Evolutionary conservation across 2,113 vertebrate species (phyloP), one percentile per base, ranked within the genome.

Genomic region (Cranoglanis bouderius): DNA sequence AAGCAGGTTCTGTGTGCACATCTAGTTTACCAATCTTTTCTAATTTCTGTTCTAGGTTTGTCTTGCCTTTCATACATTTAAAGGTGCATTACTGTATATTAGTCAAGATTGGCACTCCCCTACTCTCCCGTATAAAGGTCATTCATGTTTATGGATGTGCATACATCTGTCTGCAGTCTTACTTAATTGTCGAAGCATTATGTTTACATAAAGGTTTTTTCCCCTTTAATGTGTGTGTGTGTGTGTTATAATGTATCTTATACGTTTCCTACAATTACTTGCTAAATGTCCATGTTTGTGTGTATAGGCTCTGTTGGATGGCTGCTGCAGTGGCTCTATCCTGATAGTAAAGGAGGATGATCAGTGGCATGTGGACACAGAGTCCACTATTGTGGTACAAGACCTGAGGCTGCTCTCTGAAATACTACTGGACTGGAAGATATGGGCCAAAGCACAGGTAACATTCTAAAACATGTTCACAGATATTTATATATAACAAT

Each of bases 351-450:
- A 93, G 89, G 97, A 97, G 12, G 96, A 96, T 1, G 96, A 96
- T 4, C 96, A 97, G 51, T 97, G 97, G 85, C 92, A 94, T 29
- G 93, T 99, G 91, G 96, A 98, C 85, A 70, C 92, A 0, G 96
- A 98, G 88, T 97, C 98, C 43, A 93, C 90, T 55, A 97, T 97
- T 29, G 96, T 99, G 91, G 97, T 99, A 38, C 97, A 98, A 91
- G 98, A 99, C 89, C 95, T 98, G 88, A 94, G 94, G 0, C 94
- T 99, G 57, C 92, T 99, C 51, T 97, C 98, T 90, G 96, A 98
- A 46, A 85, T 99, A 2, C 92, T 99, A 78, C 94, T 99, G 90
- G 98, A 99, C 94, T 99, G 98, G 98, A 99, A 98, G 93, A 97
- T 99, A 93, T 99, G 98, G 98, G 96, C 96, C 92, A 98, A 97